Evolutionary conservation across 2,888 invertebrate genomes (phyloP), one percentile per base, ranked within the genome.

Genomic region (Molorchus minor): DNA sequence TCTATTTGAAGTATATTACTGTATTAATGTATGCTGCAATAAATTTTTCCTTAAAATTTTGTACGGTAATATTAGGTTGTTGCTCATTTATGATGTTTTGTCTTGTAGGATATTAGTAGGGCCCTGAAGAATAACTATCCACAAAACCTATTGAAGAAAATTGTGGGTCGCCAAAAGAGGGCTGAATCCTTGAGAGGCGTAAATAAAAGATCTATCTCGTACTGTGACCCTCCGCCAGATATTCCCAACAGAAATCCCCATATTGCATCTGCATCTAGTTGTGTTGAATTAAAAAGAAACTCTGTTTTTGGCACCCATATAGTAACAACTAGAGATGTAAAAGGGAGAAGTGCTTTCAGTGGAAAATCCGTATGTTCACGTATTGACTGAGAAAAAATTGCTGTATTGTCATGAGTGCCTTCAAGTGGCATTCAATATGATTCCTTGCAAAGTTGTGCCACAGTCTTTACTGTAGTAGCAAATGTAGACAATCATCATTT

Each of bases 281-380:
- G 87, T 65, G 71, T 92, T 17, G 81, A 84, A 71, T 82, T 92
- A 54, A 80, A 84, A 16, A 83, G 83, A 58, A 83, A 80, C 36
- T 69, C 84, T 40, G 80, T 83, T 30, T 84, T 87, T 79, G 93
- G 93, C 0, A 83, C 92, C 36, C 88, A 88, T 76, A 81, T 94
- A 2, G 80, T 88, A 46, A 89, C 92, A 1, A 85, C 83, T 15
- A 83, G 84, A 55, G 84, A 89, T 72, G 86, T 93, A 56, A 77
- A 81, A 67, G 86, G 92, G 92, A 41, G 92, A 94, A 77, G 80
- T 93, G 5, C 76, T 96, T 20, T 87, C 86, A 1, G 82, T 89
- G 40, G 96, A 96, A 79, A 46, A 88, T 52, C 91, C 94, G 0
- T 94, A 88, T 75, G 83, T 86, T 12, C 82, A 88, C 1, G 75